Conservation (phyloP, 1,140 invertebrate genomes). For the Hylaeus volcanicus region DNA sequence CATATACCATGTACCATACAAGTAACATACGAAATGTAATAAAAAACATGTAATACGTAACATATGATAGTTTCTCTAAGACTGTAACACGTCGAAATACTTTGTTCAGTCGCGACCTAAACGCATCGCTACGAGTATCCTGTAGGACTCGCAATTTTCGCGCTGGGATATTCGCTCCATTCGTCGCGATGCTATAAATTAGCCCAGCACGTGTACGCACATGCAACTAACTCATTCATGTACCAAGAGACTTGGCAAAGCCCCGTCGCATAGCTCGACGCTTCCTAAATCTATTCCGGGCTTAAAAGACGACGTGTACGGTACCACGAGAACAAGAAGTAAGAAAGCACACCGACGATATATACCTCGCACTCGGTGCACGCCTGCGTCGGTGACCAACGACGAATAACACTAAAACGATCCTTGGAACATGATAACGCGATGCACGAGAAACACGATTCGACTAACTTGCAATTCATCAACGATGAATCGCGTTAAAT, state of each 20-base stretch:
- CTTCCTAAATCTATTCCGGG: slow-evolving; percentile 77
- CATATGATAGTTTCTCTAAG: too few relatives aligned
- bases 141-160: slow-evolving; percentile 2
- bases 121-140: slow-evolving; percentile 35
- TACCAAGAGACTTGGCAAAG: slow-evolving; percentile 70
- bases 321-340: slow-evolving; percentile 40
- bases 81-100: too few relatives aligned
- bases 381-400: slow-evolving; percentile 13
- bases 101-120: slow-evolving; percentile 20
- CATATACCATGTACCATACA: too few relatives aligned
- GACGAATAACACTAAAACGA: slow-evolving; percentile 27
- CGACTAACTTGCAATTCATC: background rate
- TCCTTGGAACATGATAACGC: background rate
- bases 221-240: slow-evolving; percentile 77
- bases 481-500: background rate
- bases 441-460: background rate
- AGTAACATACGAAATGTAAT: too few relatives aligned
- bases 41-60: too few relatives aligned
- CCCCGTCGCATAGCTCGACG: slow-evolving; percentile 71
- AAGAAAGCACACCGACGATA: slow-evolving; percentile 23
- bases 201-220: slow-evolving; percentile 74
- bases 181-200: slow-evolving; percentile 71
- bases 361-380: slow-evolving; percentile 23
- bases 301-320: slow-evolving; percentile 44
- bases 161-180: slow-evolving; percentile 15